phyloP scores from a whole-genome alignment of 2,113 vertebrate species.

The Colius striatus region DNA sequence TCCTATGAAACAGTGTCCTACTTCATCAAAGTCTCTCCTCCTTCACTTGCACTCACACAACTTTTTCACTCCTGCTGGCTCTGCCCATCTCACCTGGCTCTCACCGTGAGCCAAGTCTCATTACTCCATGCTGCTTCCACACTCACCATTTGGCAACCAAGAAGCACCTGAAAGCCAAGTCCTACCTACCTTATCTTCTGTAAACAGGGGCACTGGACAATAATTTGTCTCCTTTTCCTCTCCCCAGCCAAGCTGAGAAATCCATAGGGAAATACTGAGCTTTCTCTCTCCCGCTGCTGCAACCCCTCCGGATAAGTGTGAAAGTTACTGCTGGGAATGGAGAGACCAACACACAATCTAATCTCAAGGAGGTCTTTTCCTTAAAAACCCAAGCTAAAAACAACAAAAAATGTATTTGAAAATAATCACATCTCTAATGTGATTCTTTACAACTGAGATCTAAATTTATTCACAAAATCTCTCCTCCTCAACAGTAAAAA shows the following conservation, averaged over 20 bases:
- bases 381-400: not conserved
- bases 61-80: not conserved
- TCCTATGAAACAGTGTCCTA: not conserved
- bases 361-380: not conserved
- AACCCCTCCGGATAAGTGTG: not conserved
- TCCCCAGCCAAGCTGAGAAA: not conserved
- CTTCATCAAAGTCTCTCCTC: not conserved
- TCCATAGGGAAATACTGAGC: not conserved
- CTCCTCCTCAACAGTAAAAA: not conserved
- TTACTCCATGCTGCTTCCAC: not conserved
- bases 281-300: not conserved
- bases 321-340: not conserved
- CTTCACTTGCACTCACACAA: not conserved
- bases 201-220: not conserved
- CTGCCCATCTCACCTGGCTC: not conserved
- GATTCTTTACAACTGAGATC: not conserved
- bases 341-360: not conserved
- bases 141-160: rapidly evolving
- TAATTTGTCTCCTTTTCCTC: not conserved
- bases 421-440: not conserved
- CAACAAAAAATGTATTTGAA: not conserved
- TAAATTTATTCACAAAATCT: not conserved
- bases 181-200: not conserved
- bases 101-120: not conserved
- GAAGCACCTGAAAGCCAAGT: not conserved